Evolutionary conservation across 1,140 invertebrate species (phyloP).

Genomic region (Arctopsyche grandis): DNA sequence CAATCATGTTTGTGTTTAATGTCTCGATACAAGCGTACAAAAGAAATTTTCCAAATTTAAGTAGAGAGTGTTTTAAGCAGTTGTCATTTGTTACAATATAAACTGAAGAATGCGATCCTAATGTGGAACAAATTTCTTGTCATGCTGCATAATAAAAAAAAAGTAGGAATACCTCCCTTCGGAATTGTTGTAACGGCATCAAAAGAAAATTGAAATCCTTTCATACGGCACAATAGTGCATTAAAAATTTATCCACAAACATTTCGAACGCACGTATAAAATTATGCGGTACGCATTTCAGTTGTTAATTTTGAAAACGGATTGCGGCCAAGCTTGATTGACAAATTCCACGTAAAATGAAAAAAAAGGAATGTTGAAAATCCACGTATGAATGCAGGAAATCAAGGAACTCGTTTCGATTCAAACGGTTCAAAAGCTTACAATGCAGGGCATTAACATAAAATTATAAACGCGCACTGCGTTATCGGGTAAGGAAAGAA

Average conservation of each 20-base stretch:
- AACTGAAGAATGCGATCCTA: not conserved
- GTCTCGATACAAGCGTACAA: not conserved
- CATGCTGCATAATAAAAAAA: not conserved
- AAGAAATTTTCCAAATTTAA: too few relatives aligned
- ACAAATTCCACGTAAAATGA: too few relatives aligned
- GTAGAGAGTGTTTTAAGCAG: too few relatives aligned
- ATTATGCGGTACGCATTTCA: not conserved
- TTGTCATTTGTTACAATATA: not conserved
- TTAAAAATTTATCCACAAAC: not conserved
- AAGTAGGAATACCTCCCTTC: not conserved
- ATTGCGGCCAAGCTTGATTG: too few relatives aligned
- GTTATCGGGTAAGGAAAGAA: slow-evolving; percentile 8
- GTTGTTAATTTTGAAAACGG: slow-evolving; percentile 4
- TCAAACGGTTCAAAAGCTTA: slow-evolving; percentile 1
- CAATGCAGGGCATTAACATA: slow-evolving; percentile 8
- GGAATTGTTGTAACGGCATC: not conserved
- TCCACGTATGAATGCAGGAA: slow-evolving; percentile 18
- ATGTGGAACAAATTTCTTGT: not conserved
- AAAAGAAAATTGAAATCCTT: not conserved
- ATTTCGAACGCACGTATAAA: not conserved
- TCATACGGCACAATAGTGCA: too few relatives aligned
- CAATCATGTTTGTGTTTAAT: not conserved
- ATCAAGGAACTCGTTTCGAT: slow-evolving; percentile 6
- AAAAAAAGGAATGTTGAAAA: slow-evolving; percentile 16
- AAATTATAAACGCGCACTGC: slow-evolving; percentile 18